Percentiles rank a stretch among this genome's conserved stretches.
Conservation (phyloP, 2,888 invertebrate genomes). For the Subacronicta megacephala region DNA sequence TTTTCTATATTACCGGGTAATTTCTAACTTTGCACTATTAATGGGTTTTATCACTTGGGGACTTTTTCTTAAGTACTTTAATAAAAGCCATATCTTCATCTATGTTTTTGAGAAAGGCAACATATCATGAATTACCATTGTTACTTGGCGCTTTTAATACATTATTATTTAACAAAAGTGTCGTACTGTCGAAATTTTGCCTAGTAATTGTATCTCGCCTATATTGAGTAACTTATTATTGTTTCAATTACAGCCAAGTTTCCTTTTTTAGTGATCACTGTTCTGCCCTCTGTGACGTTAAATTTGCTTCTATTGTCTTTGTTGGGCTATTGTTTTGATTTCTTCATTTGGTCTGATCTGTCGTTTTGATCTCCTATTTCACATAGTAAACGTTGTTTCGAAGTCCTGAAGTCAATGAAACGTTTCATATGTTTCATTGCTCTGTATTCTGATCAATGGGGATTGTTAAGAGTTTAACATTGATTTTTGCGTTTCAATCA, state of each 20-base stretch:
- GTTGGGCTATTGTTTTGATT: slow-evolving; percentile 32
- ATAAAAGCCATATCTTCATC: neutral
- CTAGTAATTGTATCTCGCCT: slow-evolving; percentile 46
- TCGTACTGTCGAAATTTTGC: slow-evolving; percentile 49
- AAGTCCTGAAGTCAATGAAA: slow-evolving; percentile 4
- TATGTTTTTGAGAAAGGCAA: neutral
- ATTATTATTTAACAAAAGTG: slow-evolving; percentile 37
- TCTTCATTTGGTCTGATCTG: slow-evolving; percentile 22
- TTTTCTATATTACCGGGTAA: neutral
- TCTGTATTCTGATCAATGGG: slow-evolving; percentile 26
- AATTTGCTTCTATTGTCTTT: slow-evolving; percentile 42
- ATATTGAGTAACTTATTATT: slow-evolving; percentile 58
- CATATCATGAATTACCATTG: neutral
- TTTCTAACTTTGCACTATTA: neutral
- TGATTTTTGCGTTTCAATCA: slow-evolving; percentile 35
- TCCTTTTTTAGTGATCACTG: slow-evolving; percentile 61
- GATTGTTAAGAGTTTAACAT: slow-evolving; percentile 25
- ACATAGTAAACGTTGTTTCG: neutral
- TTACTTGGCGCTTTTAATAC: slow-evolving; percentile 46
- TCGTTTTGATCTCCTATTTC: slow-evolving; percentile 14
- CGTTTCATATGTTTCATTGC: slow-evolving; percentile 7
- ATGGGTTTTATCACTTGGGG: too few species aligned
- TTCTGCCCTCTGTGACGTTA: slow-evolving; percentile 34
- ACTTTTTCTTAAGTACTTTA: slow-evolving; percentile 4
- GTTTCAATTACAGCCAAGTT: slow-evolving; percentile 61